phyloP scores from a whole-genome alignment of 2,888 invertebrate species.

The Conomelus anceps region DNA sequence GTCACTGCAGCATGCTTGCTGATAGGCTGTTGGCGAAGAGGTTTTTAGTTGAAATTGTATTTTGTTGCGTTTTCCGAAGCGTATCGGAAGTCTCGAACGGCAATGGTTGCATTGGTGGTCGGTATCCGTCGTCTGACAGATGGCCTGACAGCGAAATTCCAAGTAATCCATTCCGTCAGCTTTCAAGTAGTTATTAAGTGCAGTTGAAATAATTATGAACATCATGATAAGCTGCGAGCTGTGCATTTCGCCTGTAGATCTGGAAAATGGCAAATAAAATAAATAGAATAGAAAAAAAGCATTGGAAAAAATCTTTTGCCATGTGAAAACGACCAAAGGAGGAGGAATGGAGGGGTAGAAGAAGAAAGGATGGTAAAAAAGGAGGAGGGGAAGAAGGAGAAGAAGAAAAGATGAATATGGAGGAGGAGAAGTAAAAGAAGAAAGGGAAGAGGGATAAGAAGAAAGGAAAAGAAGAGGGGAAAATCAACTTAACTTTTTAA shows the following conservation, averaged over 20 bases:
- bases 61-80: not conserved
- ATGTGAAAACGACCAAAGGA: too few relatives aligned
- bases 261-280: too few relatives aligned
- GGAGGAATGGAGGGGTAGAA: too few relatives aligned
- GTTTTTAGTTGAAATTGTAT: not conserved
- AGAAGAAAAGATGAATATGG: too few relatives aligned
- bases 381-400: too few relatives aligned
- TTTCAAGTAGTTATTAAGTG: not conserved
- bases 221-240: not conserved
- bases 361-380: too few relatives aligned
- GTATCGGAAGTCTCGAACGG: not conserved
- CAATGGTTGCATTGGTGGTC: not conserved
- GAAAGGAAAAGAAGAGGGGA: too few relatives aligned
- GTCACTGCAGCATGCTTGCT: not conserved
- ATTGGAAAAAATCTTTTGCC: too few relatives aligned
- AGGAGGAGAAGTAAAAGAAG: too few relatives aligned
- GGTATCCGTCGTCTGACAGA: not conserved
- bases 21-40: not conserved
- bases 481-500: too few relatives aligned
- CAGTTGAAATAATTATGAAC: not conserved
- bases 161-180: not conserved
- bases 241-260: not conserved
- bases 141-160: not conserved
- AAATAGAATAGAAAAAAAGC: too few relatives aligned
- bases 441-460: too few relatives aligned